Conservation (phyloP, 37 sponge, comb jelly and placozoan species). For the Aplysina aerophoba region DNA sequence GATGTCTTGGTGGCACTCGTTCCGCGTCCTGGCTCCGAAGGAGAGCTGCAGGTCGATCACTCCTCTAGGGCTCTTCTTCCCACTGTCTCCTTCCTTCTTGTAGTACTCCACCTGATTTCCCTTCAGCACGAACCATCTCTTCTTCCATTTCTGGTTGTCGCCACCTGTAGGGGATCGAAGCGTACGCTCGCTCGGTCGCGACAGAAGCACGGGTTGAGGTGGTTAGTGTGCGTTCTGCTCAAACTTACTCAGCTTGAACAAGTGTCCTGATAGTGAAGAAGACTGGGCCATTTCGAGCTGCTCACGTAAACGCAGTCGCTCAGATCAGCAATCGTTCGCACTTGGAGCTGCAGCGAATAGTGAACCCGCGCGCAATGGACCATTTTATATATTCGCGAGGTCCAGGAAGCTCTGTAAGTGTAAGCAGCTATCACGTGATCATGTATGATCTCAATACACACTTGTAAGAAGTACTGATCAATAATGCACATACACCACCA, state of each 20-base stretch:
- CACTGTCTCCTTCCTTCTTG: constrained; percentile 32
- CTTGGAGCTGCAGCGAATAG: too few species aligned
- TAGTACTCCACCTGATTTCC: constrained; percentile 53
- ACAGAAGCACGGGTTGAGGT: background rate
- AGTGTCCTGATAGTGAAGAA: background rate
- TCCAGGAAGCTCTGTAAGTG: too few species aligned
- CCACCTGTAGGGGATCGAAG: constrained; percentile 48
- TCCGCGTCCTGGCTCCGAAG: constrained; percentile 47
- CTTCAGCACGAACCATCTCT: constrained; percentile 56
- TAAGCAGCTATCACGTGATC: too few species aligned
- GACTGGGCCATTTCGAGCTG: background rate
- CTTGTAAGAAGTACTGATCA: too few species aligned
- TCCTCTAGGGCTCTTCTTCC: constrained; percentile 31
- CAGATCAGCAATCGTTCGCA: too few species aligned
- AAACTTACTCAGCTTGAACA: constrained; percentile 2
- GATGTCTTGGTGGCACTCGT: constrained; percentile 22
- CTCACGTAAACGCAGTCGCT: too few species aligned
- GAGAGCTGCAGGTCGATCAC: constrained; percentile 54
- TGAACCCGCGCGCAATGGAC: too few species aligned
- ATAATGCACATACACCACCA: too few species aligned
- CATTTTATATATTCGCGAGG: too few species aligned
- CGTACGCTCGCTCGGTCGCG: background rate
- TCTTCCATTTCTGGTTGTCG: constrained; percentile 58
- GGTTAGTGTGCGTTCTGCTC: background rate
- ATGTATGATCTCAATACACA: too few species aligned